Percentiles rank a stretch among this genome's conserved stretches.
phyloP scores from a whole-genome alignment of 2,888 invertebrate genomes.

The Hydrotaea cyrtoneurina region DNA sequence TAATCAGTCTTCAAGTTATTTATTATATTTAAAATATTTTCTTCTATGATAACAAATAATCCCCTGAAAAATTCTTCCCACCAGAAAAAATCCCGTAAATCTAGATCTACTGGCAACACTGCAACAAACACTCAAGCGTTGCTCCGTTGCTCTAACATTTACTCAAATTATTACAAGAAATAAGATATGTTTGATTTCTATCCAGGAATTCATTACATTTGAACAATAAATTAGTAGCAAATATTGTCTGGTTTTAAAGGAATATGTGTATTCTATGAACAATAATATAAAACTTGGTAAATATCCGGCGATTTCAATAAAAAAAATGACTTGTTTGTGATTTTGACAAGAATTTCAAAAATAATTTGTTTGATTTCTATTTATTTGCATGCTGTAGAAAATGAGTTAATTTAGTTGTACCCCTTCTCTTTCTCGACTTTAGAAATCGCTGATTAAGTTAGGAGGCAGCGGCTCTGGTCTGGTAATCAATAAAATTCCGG shows the following conservation, averaged over 20 bases:
- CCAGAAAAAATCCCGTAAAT: no score
- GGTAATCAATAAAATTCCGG: constrained; percentile 73
- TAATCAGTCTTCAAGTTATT: no score
- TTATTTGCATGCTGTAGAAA: background rate
- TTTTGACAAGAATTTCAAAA: background rate
- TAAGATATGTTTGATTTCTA: background rate
- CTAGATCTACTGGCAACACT: no score
- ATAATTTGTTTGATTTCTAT: background rate
- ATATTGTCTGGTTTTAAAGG: background rate
- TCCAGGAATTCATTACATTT: background rate
- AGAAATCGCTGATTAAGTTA: constrained; percentile 71
- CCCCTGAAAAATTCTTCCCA: no score
- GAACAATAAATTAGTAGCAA: background rate
- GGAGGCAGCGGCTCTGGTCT: constrained; percentile 67
- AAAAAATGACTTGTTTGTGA: background rate
- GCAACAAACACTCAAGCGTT: no score
- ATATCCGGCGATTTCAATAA: background rate
- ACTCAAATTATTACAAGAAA: background rate
- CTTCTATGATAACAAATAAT: no score
- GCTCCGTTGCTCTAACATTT: no score
- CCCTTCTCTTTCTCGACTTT: background rate
- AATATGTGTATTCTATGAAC: background rate
- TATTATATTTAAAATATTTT: no score
- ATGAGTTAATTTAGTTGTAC: background rate
- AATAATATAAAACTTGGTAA: background rate